phyloP scores from a whole-genome alignment of 2,113 vertebrate species.

The Meriones unguiculatus region DNA sequence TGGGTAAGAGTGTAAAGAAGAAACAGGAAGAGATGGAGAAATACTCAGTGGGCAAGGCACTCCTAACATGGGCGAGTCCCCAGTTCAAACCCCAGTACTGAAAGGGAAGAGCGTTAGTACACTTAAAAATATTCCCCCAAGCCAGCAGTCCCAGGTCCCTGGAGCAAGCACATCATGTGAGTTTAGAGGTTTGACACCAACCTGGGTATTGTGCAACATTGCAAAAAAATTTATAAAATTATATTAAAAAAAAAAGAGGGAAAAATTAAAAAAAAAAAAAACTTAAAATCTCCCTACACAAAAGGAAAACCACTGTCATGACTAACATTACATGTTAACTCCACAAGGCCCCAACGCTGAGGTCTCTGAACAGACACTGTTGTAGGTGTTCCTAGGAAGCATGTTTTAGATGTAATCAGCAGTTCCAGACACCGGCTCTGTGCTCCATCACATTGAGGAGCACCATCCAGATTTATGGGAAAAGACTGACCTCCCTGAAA shows the following conservation, averaged over 20 bases:
- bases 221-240: too few relatives aligned
- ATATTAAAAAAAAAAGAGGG: neutral
- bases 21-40: neutral
- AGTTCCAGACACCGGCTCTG: neutral
- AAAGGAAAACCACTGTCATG: neutral
- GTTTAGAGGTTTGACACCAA: neutral
- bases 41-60: neutral
- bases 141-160: neutral
- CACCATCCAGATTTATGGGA: neutral
- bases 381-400: constrained; percentile 7
- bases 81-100: neutral
- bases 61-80: too few relatives aligned
- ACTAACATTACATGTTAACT: constrained; percentile 21
- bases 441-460: neutral
- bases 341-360: neutral
- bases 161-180: neutral
- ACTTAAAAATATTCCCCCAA: neutral
- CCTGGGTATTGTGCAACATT: neutral
- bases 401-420: neutral
- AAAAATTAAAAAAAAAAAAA: neutral
- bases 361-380: neutral
- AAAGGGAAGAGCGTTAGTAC: neutral
- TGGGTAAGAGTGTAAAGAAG: neutral
- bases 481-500: neutral
- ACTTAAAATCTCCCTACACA: neutral